Evolutionary conservation across 2,113 vertebrate species (phyloP), one percentile per base, ranked within the genome.

Genomic region (Otocyon megalotis): DNA sequence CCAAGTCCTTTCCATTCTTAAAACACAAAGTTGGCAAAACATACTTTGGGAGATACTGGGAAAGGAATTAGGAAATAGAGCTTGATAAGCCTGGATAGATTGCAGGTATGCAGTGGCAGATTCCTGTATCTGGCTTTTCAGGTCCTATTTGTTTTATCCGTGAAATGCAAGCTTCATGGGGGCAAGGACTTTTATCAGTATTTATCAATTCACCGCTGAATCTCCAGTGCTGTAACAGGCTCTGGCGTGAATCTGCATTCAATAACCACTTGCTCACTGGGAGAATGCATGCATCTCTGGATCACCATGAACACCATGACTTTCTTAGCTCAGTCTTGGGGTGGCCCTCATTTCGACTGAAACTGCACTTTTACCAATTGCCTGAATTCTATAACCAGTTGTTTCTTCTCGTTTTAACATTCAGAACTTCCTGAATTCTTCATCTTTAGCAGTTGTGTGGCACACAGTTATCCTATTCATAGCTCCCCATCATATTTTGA

Each of bases 381-480:
- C 43, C 54, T 93, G 6, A 48, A 54, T 90, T 93, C n/a, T 93
- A 77, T 32, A 94, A 48, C 35, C 28, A 71, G n/a, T 89, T 96
- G 30, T 43, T 17, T 88, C 35, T 60, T 72, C 63, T 74, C 4
- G 20, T 53, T 22, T 91, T 85, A 94, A 85, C 48, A 94, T 60
- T 67, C 22, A 60, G 50, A 95, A n/a, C 2, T 17, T 87, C 13
- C 19, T 35, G 32, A 69, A 30, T 80, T 87, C 30, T 97, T 95
- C 16, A 67, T 63, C 65, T 96, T 92, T 63, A 43, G 69, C 58
- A 82, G 65, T 35, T 56, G 2, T 37, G 12, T 19, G 20, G 19
- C 30, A 26, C 60, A 60, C 1, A 11, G 72, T 72, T 91, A 84
- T 72, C 48, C 22, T 93, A 56, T 32, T 92, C 32, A 20, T 84